Evolutionary conservation across 2,888 invertebrate species (phyloP), one percentile per base, ranked within the genome.

Genomic region (Aricia artaxerxes): DNA sequence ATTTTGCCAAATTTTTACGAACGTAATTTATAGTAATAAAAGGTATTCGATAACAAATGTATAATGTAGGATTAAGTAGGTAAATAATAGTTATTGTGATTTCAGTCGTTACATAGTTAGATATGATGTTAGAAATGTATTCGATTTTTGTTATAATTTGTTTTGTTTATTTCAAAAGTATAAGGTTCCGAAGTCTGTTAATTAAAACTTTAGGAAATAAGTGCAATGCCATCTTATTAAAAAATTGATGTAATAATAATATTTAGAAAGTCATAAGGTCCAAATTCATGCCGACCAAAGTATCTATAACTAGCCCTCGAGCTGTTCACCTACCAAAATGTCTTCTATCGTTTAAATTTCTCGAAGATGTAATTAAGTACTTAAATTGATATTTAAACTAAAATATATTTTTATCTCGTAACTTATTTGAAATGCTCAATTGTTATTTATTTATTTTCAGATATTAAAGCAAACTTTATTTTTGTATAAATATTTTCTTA

Each of bases 351-450:
- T 31, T 31, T 31, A 64, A 64, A 64, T 4, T 31, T 64, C 64
- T 31, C 49, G 44, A 75, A 75, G 69, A 69, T 35, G 16, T 69
- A 7, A 69, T 31, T 69, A 69, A 69, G 69, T 69, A 69, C 35
- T 69, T 69, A 16, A 69, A 13, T 35, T 69, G 5, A 64, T 64
- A 64, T 64, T 69, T 69, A 35, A 38, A 69, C 13, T 16, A 69
- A 69, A 69, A 13, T 31, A 64, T 69, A 69, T 76, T 76, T 76
- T 35, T 76, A 76, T 57, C 31, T 16, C 16, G 53, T 57, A 76
- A n/a, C 49, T 57, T 44, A 57, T 76, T 76, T 76, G 1, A 38
- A 69, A 76, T 76, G 76, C 57, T 76, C 76, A 76, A 76, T 76
- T 76, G 57, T 53, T 76, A 76, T 31, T 76, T 35, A 76, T 76